phyloP scores from a whole-genome alignment of 1,140 invertebrate genomes.

The Anoplolepis gracilipes region DNA sequence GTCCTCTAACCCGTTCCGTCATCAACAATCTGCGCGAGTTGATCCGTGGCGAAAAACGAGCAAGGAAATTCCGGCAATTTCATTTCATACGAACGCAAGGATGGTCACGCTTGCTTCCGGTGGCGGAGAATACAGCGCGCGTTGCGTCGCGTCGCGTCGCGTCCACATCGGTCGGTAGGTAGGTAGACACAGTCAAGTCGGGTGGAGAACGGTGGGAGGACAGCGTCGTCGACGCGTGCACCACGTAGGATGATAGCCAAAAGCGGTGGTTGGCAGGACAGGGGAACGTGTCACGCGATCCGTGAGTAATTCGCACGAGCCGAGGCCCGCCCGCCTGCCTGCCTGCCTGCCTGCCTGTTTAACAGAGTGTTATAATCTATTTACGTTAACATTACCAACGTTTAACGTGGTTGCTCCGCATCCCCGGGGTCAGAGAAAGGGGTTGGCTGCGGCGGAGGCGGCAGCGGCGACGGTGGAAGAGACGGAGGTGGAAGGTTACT shows the following conservation, averaged over 20 bases:
- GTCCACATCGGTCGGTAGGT: conserved; percentile 72
- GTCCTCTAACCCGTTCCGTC: conserved; percentile 25
- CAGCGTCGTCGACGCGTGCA: conserved; percentile 80
- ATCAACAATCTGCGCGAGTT: conserved; percentile 33
- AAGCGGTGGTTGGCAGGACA: conserved; percentile 85
- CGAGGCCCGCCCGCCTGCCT: conserved; percentile 79
- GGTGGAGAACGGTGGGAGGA: conserved; percentile 64
- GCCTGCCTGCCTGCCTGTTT: conserved; percentile 84
- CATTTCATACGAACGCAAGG: conserved; percentile 66
- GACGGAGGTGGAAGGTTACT: conserved; percentile 58
- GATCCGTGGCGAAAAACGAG: conserved; percentile 55
- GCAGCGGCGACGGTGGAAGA: conserved; percentile 64
- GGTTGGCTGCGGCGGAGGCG: conserved; percentile 71
- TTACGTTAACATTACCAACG: conserved; percentile 87
- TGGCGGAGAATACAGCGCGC: conserved; percentile 71
- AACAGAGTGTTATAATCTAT: conserved; percentile 87
- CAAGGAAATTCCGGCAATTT: conserved; percentile 66
- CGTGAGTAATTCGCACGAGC: conserved; percentile 86
- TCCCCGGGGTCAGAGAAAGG: conserved; percentile 78
- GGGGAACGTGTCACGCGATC: conserved; percentile 86
- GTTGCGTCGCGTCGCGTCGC: conserved; percentile 71
- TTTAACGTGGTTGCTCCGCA: conserved; percentile 85
- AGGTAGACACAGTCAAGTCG: conserved; percentile 55
- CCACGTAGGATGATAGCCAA: conserved; percentile 83
- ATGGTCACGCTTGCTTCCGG: conserved; percentile 70